Evolutionary conservation across 2,797 vertebrate species (phyloP).

Genomic region (Masticophis lateralis): DNA sequence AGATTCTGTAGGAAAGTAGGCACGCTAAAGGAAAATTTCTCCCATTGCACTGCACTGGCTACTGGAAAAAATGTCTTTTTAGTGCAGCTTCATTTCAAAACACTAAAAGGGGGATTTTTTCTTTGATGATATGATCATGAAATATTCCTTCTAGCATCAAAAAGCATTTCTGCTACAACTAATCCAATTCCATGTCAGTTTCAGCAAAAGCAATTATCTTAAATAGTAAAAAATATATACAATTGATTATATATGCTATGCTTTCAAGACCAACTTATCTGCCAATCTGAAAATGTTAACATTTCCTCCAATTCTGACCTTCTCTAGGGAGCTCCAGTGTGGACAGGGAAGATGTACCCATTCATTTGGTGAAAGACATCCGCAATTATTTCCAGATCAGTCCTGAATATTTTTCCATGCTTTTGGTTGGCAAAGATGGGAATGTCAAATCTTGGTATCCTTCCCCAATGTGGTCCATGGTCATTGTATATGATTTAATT

Average conservation of each 20-base stretch:
- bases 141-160: neutral
- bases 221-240: neutral
- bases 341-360: slow-evolving; percentile 89
- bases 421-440: slow-evolving; percentile 96
- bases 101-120: neutral
- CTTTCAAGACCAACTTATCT: neutral
- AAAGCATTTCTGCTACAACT: slow-evolving; percentile 10
- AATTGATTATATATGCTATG: neutral
- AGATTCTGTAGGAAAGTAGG: neutral
- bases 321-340: slow-evolving; percentile 87
- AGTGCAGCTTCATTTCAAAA: neutral
- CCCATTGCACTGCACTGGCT: neutral
- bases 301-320: slow-evolving; percentile 32
- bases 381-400: slow-evolving; percentile 98
- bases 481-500: slow-evolving; percentile 94
- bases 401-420: slow-evolving; percentile 97
- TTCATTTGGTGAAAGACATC: slow-evolving; percentile 90
- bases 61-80: neutral
- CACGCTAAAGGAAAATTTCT: neutral
- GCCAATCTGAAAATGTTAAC: slow-evolving; percentile 10
- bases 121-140: neutral
- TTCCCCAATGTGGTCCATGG: slow-evolving; percentile 98
- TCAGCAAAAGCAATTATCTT: neutral
- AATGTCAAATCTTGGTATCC: slow-evolving; percentile 99
- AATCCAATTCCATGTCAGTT: neutral